A percentile compares a stretch with the other conserved stretches of the same genome.
phyloP scores from a whole-genome alignment of 2,888 invertebrate genomes.

The Aspidapion aeneum region DNA sequence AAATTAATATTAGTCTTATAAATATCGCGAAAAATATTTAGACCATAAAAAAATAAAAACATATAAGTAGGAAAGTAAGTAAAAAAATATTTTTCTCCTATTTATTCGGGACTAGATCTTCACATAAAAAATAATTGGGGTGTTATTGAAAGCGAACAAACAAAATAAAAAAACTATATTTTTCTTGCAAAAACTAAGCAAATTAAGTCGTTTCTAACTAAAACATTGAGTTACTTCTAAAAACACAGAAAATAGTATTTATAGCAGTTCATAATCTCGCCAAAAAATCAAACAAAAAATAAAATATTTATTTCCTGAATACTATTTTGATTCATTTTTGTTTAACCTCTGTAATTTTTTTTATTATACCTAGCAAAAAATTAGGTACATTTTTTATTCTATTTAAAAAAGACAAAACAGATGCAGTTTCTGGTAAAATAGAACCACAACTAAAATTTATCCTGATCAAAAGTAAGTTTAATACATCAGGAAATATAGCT shows the following conservation, averaged over 20 bases:
- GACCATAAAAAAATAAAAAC: conserved; percentile 23
- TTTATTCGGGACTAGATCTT: conserved; percentile 29
- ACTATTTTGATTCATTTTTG: too few species aligned
- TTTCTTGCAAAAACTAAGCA: not conserved
- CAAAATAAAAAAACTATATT: not conserved
- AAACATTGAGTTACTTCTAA: not conserved
- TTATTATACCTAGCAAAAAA: too few species aligned
- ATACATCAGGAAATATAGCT: too few species aligned
- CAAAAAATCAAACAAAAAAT: not conserved
- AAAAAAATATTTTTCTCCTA: conserved; percentile 26
- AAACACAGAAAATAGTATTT: not conserved
- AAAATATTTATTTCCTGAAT: too few species aligned
- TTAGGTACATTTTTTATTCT: too few species aligned
- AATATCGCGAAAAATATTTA: conserved; percentile 20
- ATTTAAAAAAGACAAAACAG: too few species aligned
- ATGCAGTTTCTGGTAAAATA: too few species aligned
- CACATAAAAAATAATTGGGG: conserved; percentile 25
- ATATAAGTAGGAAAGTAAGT: conserved; percentile 23
- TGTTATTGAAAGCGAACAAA: not conserved
- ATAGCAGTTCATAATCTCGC: not conserved
- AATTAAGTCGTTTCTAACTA: not conserved
- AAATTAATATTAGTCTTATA: conserved; percentile 11
- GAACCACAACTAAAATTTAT: too few species aligned
- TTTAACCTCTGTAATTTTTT: too few species aligned
- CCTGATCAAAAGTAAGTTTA: too few species aligned